Percentiles rank a stretch among this genome's conserved stretches.
These are phyloP conservation scores for Macrotrachela quadricornifera DNA, from an alignment of 1,140 invertebrate genomes.

Conservation along the genomic window DNA sequence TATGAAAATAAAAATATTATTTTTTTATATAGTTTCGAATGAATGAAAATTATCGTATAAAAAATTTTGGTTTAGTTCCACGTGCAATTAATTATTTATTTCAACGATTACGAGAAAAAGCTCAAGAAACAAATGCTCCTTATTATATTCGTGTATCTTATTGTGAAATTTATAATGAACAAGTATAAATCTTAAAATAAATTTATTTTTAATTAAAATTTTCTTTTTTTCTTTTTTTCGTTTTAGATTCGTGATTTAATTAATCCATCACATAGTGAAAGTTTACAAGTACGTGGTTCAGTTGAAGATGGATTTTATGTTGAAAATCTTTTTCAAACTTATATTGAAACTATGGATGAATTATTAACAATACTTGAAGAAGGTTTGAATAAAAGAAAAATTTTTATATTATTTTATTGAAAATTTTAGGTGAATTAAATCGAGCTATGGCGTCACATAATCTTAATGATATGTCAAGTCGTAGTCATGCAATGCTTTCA, in stretches of 20 bases:
- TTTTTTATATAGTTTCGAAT: background rate
- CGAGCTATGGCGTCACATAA: constrained; percentile 21
- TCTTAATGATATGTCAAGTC: constrained; percentile 27
- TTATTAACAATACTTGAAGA: constrained; percentile 75
- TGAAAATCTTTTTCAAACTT: constrained; percentile 77
- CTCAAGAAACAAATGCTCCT: constrained; percentile 12
- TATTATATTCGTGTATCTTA: constrained; percentile 23
- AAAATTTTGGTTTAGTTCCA: constrained; percentile 20
- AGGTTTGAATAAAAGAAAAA: constrained; percentile 24
- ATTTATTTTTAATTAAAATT: background rate
- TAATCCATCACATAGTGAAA: constrained; percentile 46
- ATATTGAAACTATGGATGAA: constrained; percentile 79
- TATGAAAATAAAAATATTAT: too few species aligned
- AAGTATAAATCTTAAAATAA: constrained; percentile 19
- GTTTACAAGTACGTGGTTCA: constrained; percentile 63
- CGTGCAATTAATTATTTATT: constrained; percentile 25
- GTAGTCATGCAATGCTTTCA: constrained; percentile 28
- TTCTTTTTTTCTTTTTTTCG: background rate
- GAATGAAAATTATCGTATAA: background rate
- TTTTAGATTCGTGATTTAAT: constrained; percentile 70
- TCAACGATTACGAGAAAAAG: constrained; percentile 14
- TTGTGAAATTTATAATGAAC: constrained; percentile 31
- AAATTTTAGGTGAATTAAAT: constrained; percentile 26
- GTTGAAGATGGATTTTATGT: constrained; percentile 82
- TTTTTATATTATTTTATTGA: too few species aligned